A percentile compares a stretch with the other conserved stretches of the same genome.
Conservation (phyloP, 2,797 vertebrate genomes). For the Dendrocincla tyrannina region DNA sequence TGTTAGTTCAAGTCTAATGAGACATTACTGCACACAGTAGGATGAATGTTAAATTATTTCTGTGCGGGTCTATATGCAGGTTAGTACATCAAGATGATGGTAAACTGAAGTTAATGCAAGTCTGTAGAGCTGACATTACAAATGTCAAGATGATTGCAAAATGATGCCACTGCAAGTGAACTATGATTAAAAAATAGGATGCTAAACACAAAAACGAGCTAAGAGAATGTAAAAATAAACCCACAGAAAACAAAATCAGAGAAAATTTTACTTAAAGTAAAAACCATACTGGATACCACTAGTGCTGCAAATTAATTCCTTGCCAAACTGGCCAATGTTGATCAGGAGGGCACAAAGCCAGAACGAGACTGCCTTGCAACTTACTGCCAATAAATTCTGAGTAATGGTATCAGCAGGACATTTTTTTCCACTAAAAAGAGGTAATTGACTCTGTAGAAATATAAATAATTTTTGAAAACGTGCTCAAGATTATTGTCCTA, state of each 20-base stretch:
- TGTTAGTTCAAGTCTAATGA: constrained; percentile 71
- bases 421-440: neutral
- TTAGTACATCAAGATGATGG: constrained; percentile 57
- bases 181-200: constrained; percentile 35
- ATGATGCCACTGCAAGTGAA: constrained; percentile 24
- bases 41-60: constrained; percentile 67
- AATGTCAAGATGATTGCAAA: constrained; percentile 62
- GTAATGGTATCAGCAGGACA: neutral
- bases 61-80: neutral
- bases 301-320: neutral
- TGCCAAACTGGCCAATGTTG: neutral
- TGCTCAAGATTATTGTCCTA: neutral
- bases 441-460: neutral
- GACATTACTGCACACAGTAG: constrained; percentile 44
- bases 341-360: neutral
- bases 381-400: neutral
- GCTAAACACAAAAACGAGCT: constrained; percentile 17
- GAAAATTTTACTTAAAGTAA: neutral
- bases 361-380: neutral
- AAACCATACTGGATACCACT: neutral
- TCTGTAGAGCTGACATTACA: constrained; percentile 37
- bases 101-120: constrained; percentile 59
- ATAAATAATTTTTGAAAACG: neutral
- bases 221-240: constrained; percentile 9
- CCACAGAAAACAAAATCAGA: neutral